Evolutionary conservation across 2,797 vertebrate genomes (phyloP), one percentile per base, ranked within the genome.

Genomic region (Notolabrus celidotus): DNA sequence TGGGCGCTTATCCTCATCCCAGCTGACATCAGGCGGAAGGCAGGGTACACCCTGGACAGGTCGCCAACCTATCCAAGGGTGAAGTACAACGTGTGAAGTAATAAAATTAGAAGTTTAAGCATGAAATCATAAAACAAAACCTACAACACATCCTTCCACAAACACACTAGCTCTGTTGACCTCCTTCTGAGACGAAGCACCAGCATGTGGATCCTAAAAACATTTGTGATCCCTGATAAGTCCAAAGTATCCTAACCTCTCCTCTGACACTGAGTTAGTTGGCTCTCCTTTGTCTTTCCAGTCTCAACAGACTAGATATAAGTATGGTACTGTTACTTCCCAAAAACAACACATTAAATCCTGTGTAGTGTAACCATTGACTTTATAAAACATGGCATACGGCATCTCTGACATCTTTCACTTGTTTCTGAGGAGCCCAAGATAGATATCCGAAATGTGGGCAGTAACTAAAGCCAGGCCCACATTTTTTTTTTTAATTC

Each of bases 241-340:
- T 25, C 10, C 23, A 17, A 46, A 7, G 36, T 17, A 36, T 36
- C 12, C 34, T 36, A 14, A 43, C 39, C 10, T 39, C 14, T 10
- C 27, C 9, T 47, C 56, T 73, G 38, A 61, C 38, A 72, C 2
- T 57, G 60, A 15, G 25, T 75, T 10, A 20, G n/a, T 11, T 29
- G 14, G 0, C 23, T 56, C 10, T 0, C 8, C 25, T 69, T 45
- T 33, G n/a, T 5, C 22, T 72, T n/a, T 65, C 4, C 49, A 22
- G 10, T 43, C 4, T 41, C 10, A 41, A 20, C 29, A 42, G 31
- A 22, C 16, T 16, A 16, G 2, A 33, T 34, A 54, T 43, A 45
- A 11, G 57, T 45, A 1, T 7, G 4, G 19, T 19, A 19, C 23
- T 47, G 5, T 39, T 20, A 22, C 11, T 14, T n/a, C 34, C 11